A percentile compares a stretch with the other conserved stretches of the same genome.
Conservation (phyloP, 2,797 vertebrate genomes). For the Lithobates sylvaticus region DNA sequence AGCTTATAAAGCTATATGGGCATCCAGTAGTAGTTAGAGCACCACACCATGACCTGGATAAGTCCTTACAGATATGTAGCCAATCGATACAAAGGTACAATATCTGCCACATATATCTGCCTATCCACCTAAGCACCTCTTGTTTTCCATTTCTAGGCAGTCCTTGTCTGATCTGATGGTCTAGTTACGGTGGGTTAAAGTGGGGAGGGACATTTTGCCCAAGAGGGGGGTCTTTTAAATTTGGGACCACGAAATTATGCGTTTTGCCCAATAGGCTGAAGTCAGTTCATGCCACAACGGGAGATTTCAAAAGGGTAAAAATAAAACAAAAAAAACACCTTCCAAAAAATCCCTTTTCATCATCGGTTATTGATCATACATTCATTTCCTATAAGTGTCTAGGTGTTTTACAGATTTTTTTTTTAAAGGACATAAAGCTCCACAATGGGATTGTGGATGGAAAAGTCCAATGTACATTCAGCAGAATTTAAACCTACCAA, state of each 20-base stretch:
- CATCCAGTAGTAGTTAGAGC: too few species aligned
- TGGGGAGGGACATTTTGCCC: conserved; percentile 18
- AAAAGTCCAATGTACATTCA: background rate
- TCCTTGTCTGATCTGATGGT: conserved; percentile 32
- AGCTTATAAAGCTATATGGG: too few species aligned
- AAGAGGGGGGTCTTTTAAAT: conserved; percentile 30
- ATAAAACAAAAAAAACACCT: background rate
- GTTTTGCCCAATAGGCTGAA: conserved; percentile 33
- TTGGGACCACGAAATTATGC: conserved; percentile 51
- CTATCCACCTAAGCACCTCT: background rate
- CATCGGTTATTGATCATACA: conserved; percentile 54
- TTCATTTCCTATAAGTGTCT: conserved; percentile 31
- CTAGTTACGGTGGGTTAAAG: conserved; percentile 23
- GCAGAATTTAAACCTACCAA: background rate
- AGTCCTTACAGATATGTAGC: too few species aligned
- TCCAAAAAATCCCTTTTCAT: conserved; percentile 46
- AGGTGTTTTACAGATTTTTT: conserved; percentile 52
- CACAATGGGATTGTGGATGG: background rate
- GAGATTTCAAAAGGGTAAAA: conserved; percentile 30
- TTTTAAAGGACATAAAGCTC: conserved; percentile 37
- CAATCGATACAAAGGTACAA: background rate
- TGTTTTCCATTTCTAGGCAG: background rate
- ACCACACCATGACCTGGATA: too few species aligned
- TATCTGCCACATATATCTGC: background rate
- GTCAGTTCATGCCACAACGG: conserved; percentile 52